A percentile compares a stretch with the other conserved stretches of the same genome.
These are phyloP conservation scores for Tylochromis polylepis DNA, from an alignment of 2,113 vertebrate genomes.

Conservation along the genomic window DNA sequence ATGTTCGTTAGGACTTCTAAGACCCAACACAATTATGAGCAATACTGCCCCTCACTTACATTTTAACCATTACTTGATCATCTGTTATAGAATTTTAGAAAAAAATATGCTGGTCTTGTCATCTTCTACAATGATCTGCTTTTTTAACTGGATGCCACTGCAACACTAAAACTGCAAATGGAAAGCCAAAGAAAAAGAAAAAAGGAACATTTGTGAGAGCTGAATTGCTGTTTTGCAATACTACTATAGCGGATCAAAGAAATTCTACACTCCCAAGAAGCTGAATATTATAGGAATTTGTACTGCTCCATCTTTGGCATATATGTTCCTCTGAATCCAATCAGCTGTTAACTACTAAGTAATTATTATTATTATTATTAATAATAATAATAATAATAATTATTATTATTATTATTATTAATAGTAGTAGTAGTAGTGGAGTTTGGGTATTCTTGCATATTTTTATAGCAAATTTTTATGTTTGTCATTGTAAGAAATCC, in stretches of 20 bases:
- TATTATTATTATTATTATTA: not conserved
- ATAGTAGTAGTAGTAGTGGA: not conserved
- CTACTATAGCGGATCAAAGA: accelerated
- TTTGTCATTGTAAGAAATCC: not conserved
- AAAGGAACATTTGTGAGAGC: not conserved
- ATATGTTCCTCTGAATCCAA: not conserved
- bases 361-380: not conserved
- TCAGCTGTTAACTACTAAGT: not conserved
- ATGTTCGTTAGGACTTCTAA: not conserved
- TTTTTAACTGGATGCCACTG: not conserved
- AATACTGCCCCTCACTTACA: not conserved
- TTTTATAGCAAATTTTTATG: not conserved
- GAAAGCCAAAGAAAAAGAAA: not conserved
- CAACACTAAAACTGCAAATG: not conserved
- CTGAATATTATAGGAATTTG: not conserved
- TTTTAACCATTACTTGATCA: not conserved
- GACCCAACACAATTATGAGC: conserved; percentile 18
- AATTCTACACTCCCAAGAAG: not conserved
- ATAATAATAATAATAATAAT: too few relatives aligned
- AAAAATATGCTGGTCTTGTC: not conserved
- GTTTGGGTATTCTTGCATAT: not conserved
- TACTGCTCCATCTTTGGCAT: not conserved
- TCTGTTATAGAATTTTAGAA: not conserved
- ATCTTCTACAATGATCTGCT: not conserved
- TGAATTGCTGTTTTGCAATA: not conserved